Conservation (phyloP, 1,140 invertebrate species). For the Hyphantria cunea region DNA sequence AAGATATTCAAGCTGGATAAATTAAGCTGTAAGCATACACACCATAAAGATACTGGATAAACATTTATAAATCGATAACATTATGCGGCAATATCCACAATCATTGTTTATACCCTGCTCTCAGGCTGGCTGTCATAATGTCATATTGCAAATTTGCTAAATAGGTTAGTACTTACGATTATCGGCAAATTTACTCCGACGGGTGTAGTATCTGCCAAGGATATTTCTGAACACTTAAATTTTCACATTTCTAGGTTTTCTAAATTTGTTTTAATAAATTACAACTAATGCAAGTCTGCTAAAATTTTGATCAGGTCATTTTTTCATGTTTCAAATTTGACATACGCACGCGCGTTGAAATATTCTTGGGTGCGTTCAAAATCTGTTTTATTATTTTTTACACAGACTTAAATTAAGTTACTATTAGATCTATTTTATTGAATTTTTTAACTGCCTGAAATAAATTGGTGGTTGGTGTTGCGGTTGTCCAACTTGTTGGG, state of each 20-base stretch:
- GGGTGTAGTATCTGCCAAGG: slow-evolving; percentile 49
- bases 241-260: slow-evolving; percentile 70
- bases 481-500: no score
- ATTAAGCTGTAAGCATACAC: slow-evolving; percentile 43
- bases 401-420: no score
- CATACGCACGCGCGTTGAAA: slow-evolving; percentile 54
- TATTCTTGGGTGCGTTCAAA: slow-evolving; percentile 36
- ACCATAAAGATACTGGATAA: slow-evolving; percentile 51
- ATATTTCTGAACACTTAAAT: slow-evolving; percentile 48
- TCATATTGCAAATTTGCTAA: slow-evolving; percentile 39
- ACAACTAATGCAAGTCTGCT: slow-evolving; percentile 47
- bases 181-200: slow-evolving; percentile 43
- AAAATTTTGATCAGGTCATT: slow-evolving; percentile 70
- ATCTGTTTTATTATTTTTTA: background rate
- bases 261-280: slow-evolving; percentile 41
- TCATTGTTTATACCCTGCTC: slow-evolving; percentile 50
- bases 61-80: slow-evolving; percentile 68
- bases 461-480: no score
- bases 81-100: slow-evolving; percentile 63
- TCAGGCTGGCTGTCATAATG: slow-evolving; percentile 49
- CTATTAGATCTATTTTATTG: no score
- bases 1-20: background rate
- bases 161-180: slow-evolving; percentile 67
- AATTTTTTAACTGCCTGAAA: no score
- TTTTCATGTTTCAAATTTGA: slow-evolving; percentile 69